Base-by-base conservation (phyloP, 2,797 vertebrate species). In the Gymnocypris eckloni region DNA sequence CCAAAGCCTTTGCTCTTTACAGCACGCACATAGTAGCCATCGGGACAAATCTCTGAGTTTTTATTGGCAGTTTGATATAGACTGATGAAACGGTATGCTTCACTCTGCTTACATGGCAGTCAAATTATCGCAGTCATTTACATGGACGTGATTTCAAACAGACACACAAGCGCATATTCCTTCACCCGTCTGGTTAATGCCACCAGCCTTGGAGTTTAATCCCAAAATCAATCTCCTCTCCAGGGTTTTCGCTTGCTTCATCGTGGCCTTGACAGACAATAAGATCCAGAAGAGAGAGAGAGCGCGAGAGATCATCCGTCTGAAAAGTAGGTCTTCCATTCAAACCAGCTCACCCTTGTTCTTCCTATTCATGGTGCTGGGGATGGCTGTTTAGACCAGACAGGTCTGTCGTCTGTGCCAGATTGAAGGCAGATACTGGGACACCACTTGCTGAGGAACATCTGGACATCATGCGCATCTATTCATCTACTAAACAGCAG, bases 251-350 rank as follows among this genome's bases (percentile, higher is more conserved):
- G 78, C 88, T 64, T 48, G 72, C 91, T 90, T 89, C n/a, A 69
- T 86, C 82, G n/a, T 91, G 90, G 91, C 45, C 73, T 85, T 79
- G 52, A 77, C 69, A 72, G 78, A 81, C 77, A 84, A 88, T 83
- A 70, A 59, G 50, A 48, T 54, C 81, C 33, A 28, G 67, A 72
- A 59, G 79, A 70, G 66, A 66, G 54, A 79, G 83, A 79, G 15
- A 59, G 75, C 16, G 6, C 33, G 15, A 61, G 75, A 72, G 52
- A 73, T 66, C 79, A 81, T 90, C 90, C 5, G 81, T 86, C 84
- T 86, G 76, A 90, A 92, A 93, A 93, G 90, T 94, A 92, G 93
- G 92, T 93, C 92, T 85, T 85, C 69, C 67, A 79, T 85, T 85
- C 77, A 85, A 79, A 72, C 69, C 69, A 61, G 69, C 84, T 80